These are phyloP conservation scores for Odontophorus gujanensis DNA, from an alignment of 2,113 vertebrate genomes.

Conservation along the genomic window DNA sequence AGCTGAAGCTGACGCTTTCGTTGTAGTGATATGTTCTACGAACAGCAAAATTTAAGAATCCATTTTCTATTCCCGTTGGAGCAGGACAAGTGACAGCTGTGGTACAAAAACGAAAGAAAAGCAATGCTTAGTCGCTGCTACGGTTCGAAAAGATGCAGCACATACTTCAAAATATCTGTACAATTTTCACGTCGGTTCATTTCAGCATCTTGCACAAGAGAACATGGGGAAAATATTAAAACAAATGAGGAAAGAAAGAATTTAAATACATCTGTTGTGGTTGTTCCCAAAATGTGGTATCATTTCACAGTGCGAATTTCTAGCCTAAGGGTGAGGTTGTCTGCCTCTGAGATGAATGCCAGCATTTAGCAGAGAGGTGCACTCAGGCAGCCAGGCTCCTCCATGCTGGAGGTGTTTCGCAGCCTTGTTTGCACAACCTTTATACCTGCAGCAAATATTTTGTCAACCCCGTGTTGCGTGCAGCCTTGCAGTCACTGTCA, in stretches of 20 bases:
- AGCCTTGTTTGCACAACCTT: slow-evolving; percentile 29
- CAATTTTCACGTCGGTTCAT: background rate
- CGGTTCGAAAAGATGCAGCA: rapidly evolving
- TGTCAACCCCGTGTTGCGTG: background rate
- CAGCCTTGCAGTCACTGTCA: background rate
- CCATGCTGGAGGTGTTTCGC: background rate
- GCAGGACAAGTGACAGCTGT: slow-evolving; percentile 85
- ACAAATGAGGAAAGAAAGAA: background rate
- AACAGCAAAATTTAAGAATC: slow-evolving; percentile 84
- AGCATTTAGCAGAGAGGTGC: background rate
- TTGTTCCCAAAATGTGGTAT: background rate
- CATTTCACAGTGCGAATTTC: background rate
- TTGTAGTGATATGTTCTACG: slow-evolving; percentile 80
- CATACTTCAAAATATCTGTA: background rate
- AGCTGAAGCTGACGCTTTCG: slow-evolving; percentile 85
- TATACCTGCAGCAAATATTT: slow-evolving; percentile 24
- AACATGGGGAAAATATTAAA: background rate
- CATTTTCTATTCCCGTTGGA: slow-evolving; percentile 83
- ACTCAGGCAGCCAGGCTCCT: background rate
- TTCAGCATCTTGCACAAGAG: background rate
- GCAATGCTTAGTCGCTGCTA: background rate
- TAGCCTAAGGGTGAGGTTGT: background rate
- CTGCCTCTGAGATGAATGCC: background rate
- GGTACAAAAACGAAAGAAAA: background rate
- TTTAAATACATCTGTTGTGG: background rate